phyloP scores from a whole-genome alignment of 30 jellyfish, hydroid and myxozoan genomes.

The Aurelia sp. region DNA sequence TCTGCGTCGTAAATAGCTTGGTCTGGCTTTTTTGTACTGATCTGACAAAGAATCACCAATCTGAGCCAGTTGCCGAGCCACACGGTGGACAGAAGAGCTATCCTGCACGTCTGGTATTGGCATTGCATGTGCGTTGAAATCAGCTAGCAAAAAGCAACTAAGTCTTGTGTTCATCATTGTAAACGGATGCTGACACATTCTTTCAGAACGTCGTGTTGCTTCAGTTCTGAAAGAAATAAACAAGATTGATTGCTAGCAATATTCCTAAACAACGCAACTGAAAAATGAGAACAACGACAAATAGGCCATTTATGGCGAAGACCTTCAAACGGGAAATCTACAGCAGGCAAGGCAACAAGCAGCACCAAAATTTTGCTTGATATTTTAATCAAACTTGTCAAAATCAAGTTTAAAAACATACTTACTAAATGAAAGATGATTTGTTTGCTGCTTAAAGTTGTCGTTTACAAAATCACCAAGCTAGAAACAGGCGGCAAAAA shows the following conservation, averaged over 20 bases:
- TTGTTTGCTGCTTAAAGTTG: background rate
- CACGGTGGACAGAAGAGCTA: constrained; percentile 30
- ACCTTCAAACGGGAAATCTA: background rate
- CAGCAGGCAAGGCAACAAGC: background rate
- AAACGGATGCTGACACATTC: constrained; percentile 37
- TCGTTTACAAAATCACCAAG: constrained; percentile 1
- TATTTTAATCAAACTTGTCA: background rate
- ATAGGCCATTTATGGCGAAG: constrained; percentile 23
- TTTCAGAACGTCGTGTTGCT: background rate
- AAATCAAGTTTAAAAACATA: background rate
- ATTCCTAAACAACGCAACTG: background rate
- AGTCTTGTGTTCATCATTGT: constrained; percentile 31
- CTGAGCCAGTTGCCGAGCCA: constrained; percentile 59
- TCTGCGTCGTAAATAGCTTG: constrained; percentile 8
- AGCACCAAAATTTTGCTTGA: background rate
- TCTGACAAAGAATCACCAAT: constrained; percentile 55
- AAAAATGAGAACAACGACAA: background rate
- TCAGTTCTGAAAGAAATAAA: background rate
- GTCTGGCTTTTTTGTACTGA: constrained; percentile 30
- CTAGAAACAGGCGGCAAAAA: constrained; percentile 16
- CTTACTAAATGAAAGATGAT: background rate
- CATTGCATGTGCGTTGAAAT: constrained; percentile 9
- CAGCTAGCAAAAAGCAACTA: constrained; percentile 34
- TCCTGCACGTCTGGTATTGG: constrained; percentile 25
- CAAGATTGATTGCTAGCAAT: background rate